Conservation (phyloP, 2,113 vertebrate species). For the Microtus richardsoni region DNA sequence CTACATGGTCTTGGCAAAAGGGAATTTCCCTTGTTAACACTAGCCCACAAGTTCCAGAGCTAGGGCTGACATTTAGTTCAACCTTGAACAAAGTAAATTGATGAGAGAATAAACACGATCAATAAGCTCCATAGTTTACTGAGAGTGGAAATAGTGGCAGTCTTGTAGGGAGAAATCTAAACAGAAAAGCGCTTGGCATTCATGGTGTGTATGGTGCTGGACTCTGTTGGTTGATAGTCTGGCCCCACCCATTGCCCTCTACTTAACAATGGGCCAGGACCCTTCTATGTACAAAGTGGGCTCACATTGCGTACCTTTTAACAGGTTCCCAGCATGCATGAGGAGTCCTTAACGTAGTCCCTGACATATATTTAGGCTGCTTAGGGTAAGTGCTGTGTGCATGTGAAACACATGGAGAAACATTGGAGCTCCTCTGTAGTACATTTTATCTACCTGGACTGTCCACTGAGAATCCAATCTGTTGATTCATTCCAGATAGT, state of each 20-base stretch:
- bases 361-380: background rate
- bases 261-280: background rate
- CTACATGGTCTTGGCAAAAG: background rate
- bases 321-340: background rate
- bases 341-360: background rate
- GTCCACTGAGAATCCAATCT: background rate
- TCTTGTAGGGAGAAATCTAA: background rate
- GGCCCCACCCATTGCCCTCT: too few species aligned
- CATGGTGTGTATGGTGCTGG: background rate
- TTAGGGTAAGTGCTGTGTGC: background rate
- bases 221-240: background rate
- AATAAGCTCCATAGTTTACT: background rate
- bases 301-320: background rate
- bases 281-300: background rate
- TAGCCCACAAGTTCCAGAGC: background rate
- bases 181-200: background rate
- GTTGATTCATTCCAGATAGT: background rate
- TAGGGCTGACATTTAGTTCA: background rate
- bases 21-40: background rate
- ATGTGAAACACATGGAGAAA: background rate
- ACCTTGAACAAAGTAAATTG: background rate
- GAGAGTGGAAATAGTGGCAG: background rate
- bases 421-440: background rate
- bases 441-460: background rate
- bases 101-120: background rate